A percentile compares a stretch with the other conserved stretches of the same genome.
Conservation (phyloP, 1,140 invertebrate genomes). For the Nylanderia fulva region DNA sequence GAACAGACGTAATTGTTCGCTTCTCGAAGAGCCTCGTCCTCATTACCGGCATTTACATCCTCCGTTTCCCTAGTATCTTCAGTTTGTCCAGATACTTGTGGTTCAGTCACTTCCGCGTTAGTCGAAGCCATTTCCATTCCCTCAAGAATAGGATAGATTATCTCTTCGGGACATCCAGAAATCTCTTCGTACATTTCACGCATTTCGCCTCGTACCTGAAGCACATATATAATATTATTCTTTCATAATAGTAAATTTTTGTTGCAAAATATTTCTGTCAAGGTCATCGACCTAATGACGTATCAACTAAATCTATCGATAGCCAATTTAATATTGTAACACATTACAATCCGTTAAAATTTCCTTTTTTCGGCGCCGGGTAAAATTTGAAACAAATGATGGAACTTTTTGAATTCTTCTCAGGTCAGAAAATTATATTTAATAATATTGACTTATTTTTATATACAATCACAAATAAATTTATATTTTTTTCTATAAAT, state of each 20-base stretch:
- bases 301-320: constrained; percentile 16
- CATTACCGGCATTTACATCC: constrained; percentile 77
- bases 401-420: no score
- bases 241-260: constrained; percentile 17
- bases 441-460: no score
- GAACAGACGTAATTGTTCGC: constrained; percentile 86
- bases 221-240: not conserved
- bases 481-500: no score
- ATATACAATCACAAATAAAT: no score
- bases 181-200: constrained; percentile 84
- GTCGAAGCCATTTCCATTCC: constrained; percentile 83
- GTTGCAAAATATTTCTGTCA: not conserved
- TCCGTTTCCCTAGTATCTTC: constrained; percentile 77
- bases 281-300: not conserved
- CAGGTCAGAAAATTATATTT: no score
- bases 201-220: constrained; percentile 83
- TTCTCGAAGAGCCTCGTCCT: constrained; percentile 84
- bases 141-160: constrained; percentile 84
- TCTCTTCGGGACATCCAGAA: constrained; percentile 83
- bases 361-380: no score
- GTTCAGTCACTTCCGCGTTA: constrained; percentile 76
- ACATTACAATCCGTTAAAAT: no score
- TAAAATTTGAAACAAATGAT: no score
- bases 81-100: constrained; percentile 66
- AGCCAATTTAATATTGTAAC: no score